These are phyloP conservation scores for Caerostris darwini DNA, from an alignment of 1,140 invertebrate genomes.

Conservation along the genomic window DNA sequence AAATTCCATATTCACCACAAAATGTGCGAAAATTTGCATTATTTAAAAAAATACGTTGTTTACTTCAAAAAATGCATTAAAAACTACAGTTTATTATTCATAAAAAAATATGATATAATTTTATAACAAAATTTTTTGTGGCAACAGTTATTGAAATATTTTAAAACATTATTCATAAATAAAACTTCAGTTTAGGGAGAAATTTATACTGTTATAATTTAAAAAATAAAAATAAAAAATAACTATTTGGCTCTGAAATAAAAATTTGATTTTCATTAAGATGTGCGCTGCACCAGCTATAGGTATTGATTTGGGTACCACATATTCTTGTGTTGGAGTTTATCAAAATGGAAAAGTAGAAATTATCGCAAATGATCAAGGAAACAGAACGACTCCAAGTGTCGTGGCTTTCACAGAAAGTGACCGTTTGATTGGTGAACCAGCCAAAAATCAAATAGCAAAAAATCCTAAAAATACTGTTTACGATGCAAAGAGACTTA, in stretches of 20 bases:
- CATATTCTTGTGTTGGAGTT: slow-evolving; percentile 80
- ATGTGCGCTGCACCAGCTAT: slow-evolving; percentile 79
- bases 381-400: slow-evolving; percentile 21
- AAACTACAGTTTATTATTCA: too few relatives aligned
- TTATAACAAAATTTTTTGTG: neutral
- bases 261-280: neutral
- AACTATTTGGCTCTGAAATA: neutral
- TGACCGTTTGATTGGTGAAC: slow-evolving; percentile 90
- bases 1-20: too few relatives aligned
- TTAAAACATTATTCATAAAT: neutral
- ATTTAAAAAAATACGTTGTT: too few relatives aligned
- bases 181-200: neutral
- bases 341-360: slow-evolving; percentile 84
- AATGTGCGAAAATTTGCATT: too few relatives aligned
- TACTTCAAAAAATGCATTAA: too few relatives aligned
- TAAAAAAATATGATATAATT: too few relatives aligned
- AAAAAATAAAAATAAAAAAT: neutral
- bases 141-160: neutral
- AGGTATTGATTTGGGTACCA: slow-evolving; percentile 80
- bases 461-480: slow-evolving; percentile 84
- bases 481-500: slow-evolving; percentile 87
- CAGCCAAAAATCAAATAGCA: slow-evolving; percentile 91
- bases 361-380: slow-evolving; percentile 85
- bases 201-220: neutral
- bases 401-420: slow-evolving; percentile 45